Percentiles rank a stretch among this genome's conserved stretches.
These are phyloP conservation scores for Rallus crepitans DNA, from an alignment of 2,797 vertebrate genomes.

Conservation along the genomic window DNA sequence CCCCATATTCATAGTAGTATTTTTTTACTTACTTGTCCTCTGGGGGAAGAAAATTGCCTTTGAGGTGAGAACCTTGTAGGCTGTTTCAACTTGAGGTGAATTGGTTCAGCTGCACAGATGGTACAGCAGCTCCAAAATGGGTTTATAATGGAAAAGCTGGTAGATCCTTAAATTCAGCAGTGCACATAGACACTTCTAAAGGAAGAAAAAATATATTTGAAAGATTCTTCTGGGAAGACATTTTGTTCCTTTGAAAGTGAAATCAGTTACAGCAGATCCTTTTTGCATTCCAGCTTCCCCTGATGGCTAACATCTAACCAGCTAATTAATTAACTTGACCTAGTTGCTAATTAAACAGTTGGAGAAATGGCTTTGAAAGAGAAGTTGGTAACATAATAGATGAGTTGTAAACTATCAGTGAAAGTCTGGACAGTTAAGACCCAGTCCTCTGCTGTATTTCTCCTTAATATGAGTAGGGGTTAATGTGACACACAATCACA, in stretches of 20 bases:
- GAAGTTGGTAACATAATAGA: not conserved
- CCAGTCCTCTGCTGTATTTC: not conserved
- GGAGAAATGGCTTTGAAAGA: constrained; percentile 10
- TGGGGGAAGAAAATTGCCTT: not conserved
- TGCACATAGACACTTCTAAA: not conserved
- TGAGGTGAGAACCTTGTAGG: constrained; percentile 17
- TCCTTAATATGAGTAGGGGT: not conserved
- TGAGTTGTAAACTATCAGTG: not conserved
- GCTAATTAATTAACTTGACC: constrained; percentile 35
- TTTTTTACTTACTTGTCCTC: not conserved
- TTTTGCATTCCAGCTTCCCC: not conserved
- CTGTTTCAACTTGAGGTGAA: constrained; percentile 42
- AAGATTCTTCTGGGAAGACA: not conserved
- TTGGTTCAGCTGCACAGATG: constrained; percentile 18
- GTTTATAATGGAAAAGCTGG: constrained; percentile 16
- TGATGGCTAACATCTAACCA: not conserved
- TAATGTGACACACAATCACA: not conserved
- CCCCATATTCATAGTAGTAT: not conserved
- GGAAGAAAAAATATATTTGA: not conserved
- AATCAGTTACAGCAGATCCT: not conserved
- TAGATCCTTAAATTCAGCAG: not conserved
- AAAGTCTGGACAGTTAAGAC: not conserved
- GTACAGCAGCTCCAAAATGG: not conserved
- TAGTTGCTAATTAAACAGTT: constrained; percentile 38
- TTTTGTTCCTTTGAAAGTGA: not conserved